Conservation (phyloP, 92 coral and sea anemone genomes). For the Epizoanthus stellaris region DNA sequence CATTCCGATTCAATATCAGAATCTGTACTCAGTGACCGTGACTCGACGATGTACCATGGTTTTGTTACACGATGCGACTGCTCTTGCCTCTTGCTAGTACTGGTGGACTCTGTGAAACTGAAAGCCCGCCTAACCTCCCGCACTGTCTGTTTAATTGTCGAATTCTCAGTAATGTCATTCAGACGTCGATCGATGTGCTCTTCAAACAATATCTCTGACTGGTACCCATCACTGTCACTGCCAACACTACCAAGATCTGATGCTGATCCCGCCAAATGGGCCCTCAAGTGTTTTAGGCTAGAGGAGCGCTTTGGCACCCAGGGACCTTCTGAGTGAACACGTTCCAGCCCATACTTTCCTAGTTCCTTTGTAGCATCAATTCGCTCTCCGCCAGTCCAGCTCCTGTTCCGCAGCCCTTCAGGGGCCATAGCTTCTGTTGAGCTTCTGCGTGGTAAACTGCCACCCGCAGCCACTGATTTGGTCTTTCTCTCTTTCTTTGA, state of each 20-base stretch:
- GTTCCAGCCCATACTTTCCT: conserved; percentile 22
- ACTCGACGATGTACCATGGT: conserved; percentile 29
- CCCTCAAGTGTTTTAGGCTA: conserved; percentile 31
- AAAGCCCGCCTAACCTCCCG: conserved; percentile 81
- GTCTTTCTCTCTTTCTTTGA: neutral
- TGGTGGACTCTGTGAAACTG: conserved; percentile 53
- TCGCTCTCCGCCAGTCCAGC: conserved; percentile 37
- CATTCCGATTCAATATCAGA: conserved; percentile 36
- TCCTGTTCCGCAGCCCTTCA: conserved; percentile 30
- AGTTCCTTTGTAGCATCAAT: neutral
- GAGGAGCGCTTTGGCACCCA: conserved; percentile 47
- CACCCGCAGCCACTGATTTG: conserved; percentile 9
- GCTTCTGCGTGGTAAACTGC: conserved; percentile 27
- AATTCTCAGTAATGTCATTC: conserved; percentile 74
- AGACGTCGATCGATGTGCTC: conserved; percentile 30
- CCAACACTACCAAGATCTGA: conserved; percentile 24
- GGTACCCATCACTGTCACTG: conserved; percentile 41
- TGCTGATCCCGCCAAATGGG: conserved; percentile 16
- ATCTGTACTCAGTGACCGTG: conserved; percentile 9
- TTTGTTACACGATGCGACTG: conserved; percentile 28
- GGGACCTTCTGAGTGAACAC: conserved; percentile 14
- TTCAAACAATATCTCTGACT: conserved; percentile 26
- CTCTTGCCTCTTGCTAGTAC: conserved; percentile 24
- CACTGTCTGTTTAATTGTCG: conserved; percentile 82
- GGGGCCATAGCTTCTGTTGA: conserved; percentile 29